These are phyloP conservation scores for Procavia capensis DNA, from an alignment of 2,113 vertebrate species.

Conservation along the genomic window DNA sequence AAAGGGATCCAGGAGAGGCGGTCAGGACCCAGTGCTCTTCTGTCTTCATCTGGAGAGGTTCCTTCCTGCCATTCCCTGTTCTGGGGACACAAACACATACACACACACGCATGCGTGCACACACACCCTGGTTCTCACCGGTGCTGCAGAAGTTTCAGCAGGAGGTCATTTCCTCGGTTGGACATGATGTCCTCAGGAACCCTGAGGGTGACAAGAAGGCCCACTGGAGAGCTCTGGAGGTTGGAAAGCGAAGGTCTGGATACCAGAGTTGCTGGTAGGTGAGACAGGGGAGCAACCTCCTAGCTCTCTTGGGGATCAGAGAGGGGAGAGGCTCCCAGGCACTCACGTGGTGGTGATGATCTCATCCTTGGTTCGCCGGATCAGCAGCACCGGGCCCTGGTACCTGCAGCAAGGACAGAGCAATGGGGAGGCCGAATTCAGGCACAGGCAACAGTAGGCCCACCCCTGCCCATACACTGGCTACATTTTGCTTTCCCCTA, in stretches of 20 bases:
- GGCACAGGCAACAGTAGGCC: not conserved
- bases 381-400: conserved; percentile 93
- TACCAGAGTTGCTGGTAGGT: not conserved
- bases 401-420: conserved; percentile 86
- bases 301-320: not conserved
- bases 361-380: conserved; percentile 95
- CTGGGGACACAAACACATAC: not conserved
- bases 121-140: conserved; percentile 85
- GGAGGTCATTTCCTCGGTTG: conserved; percentile 93
- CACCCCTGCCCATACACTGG: not conserved
- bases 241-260: not conserved
- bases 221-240: not conserved
- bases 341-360: conserved; percentile 95
- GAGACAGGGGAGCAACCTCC: not conserved
- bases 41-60: not conserved
- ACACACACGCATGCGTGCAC: rapidly evolving
- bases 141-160: conserved; percentile 92
- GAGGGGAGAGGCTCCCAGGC: not conserved
- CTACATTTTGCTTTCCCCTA: not conserved
- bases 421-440: not conserved
- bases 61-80: rapidly evolving
- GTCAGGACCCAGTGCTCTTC: not conserved
- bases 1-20: not conserved
- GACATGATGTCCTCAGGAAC: conserved; percentile 94
- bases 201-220: conserved; percentile 77